Evolutionary conservation across 2,113 vertebrate genomes (phyloP), one percentile per base, ranked within the genome.

Genomic region (Sylvia atricapilla): DNA sequence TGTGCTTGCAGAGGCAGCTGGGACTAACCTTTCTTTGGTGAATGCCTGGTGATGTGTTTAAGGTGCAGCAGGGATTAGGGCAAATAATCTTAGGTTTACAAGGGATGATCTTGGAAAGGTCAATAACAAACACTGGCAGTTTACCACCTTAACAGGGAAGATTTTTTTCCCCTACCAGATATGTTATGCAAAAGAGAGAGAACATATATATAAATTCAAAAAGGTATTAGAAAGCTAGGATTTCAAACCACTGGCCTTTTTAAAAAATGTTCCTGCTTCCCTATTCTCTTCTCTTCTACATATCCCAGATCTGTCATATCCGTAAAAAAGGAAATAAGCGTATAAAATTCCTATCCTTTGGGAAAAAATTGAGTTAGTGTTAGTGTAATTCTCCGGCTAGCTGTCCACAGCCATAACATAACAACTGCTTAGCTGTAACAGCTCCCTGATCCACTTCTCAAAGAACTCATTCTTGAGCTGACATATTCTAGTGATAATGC

Each of bases 271-370:
- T 87, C 44, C 52, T 84, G 52, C 35, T 81, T 93, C 66, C 84
- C 81, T 50, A 21, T 56, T 91, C 66, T 78, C 68, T 81, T 92
- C 89, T 89, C 41, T 20, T 94, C 87, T 85, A 94, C 74, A 62
- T 85, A 95, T 89, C 74, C 89, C 70, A 85, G 74, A 89, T 73
- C 53, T 89, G 85, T 92, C 82, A 80, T 46, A 76, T 41, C 55
- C 56, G 41, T 52, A 77, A 81, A 89, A 87, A 70, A 59, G 41
- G 77, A 94, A 94, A 41, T 73, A 94, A 89, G 58, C 0, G 0
- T 82, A 66, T 87, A 92, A 77, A 79, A 50, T 66, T 79, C 77
- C 81, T 64, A 16, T 62, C 89, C 52, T 93, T 82, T 46, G 81
- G 74, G 87, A 46, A 89, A 85, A 84, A 94, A 79, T 7, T 62